Base-by-base conservation (phyloP, 1,140 invertebrate species). In the Ruditapes philippinarum region DNA sequence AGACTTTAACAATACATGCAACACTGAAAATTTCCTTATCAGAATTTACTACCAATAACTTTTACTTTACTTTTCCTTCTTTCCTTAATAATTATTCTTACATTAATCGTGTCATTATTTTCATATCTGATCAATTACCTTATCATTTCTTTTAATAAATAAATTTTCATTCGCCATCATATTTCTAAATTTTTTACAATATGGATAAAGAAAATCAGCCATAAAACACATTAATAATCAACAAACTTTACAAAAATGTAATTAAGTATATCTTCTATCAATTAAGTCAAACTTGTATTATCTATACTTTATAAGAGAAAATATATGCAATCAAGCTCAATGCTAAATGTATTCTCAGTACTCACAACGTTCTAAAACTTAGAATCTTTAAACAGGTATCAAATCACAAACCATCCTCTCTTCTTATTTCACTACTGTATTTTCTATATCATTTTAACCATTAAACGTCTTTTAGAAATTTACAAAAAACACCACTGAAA, bases 191-290 rank as follows among this genome's bases (percentile, higher is more conserved):
- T 54, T 54, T 25, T 14, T 82, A 91, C 28, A 89, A 90, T 40
- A 92, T 92, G 9, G 83, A 89, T 22, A 85, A 54, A 54, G 90
- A 88, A 73, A 91, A 38, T 5, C 49, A 81, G 57, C 51, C 14
- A 62, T 65, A 31, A 33, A 82, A 38, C 40, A 31, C 38, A 3
- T 85, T 73, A 54, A 85, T 85, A 0, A 38, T 70, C 25, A 85
- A 33, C 0, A 31, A 85, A 70, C n/a, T n/a, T n/a, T n/a, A n/a
- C n/a, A n/a, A n/a, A n/a, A n/a, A n/a, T n/a, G n/a, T n/a, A n/a
- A n/a, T n/a, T n/a, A n/a, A n/a, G n/a, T n/a, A n/a, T n/a, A n/a
- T n/a, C n/a, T n/a, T n/a, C n/a, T n/a, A n/a, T n/a, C n/a, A n/a
- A n/a, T n/a, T n/a, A n/a, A n/a, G n/a, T n/a, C n/a, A 7, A 73